Percentiles rank a stretch among this genome's conserved stretches.
Evolutionary conservation across 2,888 invertebrate genomes (phyloP).

Genomic region (Fragum whitleyi): DNA sequence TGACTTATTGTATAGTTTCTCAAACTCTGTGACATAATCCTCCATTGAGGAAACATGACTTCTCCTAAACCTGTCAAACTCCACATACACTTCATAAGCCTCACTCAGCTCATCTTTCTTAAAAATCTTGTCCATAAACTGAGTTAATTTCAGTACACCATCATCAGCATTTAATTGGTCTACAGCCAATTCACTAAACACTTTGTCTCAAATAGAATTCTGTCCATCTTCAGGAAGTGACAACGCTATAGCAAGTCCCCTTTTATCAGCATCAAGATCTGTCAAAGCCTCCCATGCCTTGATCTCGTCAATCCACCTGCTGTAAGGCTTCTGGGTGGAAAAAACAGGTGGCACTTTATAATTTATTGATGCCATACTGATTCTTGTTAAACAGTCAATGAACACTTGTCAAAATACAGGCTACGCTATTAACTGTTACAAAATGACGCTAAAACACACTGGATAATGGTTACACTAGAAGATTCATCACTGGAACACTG

Average conservation of each 20-base stretch:
- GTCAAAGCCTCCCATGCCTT: constrained; percentile 50
- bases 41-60: constrained; percentile 36
- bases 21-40: constrained; percentile 51
- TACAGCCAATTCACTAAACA: constrained; percentile 46
- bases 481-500: background rate
- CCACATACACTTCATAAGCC: constrained; percentile 51
- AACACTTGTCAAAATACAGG: background rate
- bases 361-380: constrained; percentile 30
- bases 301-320: constrained; percentile 48
- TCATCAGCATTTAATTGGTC: constrained; percentile 41
- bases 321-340: constrained; percentile 42
- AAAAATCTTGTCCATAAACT: constrained; percentile 49
- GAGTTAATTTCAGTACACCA: constrained; percentile 33
- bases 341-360: constrained; percentile 40
- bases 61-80: constrained; percentile 47
- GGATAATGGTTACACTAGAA: background rate
- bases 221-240: constrained; percentile 44
- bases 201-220: constrained; percentile 41
- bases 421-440: background rate
- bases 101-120: constrained; percentile 49
- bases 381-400: background rate
- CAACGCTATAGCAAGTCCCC: constrained; percentile 35
- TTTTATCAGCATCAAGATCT: constrained; percentile 39
- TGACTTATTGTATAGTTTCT: constrained; percentile 39
- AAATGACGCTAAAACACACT: background rate